Conservation (phyloP, 2,113 vertebrate genomes). For the Calypte anna region DNA sequence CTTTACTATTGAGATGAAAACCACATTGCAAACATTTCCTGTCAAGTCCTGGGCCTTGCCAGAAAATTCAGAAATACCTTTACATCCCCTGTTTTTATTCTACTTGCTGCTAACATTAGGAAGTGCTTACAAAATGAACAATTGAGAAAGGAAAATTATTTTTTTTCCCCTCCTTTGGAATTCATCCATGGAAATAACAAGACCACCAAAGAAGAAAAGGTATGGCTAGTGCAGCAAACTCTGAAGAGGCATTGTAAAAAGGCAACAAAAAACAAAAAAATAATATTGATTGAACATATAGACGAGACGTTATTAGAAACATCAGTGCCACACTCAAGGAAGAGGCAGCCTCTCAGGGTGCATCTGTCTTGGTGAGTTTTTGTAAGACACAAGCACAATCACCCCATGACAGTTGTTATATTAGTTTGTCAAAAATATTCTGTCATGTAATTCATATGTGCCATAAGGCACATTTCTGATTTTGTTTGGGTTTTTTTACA, state of each 20-base stretch:
- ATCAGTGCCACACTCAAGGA: background rate
- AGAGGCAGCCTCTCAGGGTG: background rate
- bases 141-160: background rate
- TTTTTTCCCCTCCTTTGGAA: background rate
- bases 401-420: background rate
- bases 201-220: background rate
- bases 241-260: background rate
- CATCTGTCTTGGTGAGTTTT: background rate
- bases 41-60: background rate
- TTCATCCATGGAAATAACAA: background rate
- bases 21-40: background rate
- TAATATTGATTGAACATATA: background rate
- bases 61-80: constrained; percentile 26
- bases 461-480: background rate
- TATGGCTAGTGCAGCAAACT: background rate
- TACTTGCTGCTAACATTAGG: background rate
- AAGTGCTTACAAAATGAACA: background rate
- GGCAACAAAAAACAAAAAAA: background rate
- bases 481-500: background rate
- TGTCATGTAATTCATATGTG: background rate
- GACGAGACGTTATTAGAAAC: background rate
- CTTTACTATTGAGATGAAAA: background rate
- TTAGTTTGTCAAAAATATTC: background rate
- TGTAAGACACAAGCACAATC: background rate
- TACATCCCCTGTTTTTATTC: background rate